These are phyloP conservation scores for Kryptolebias ocellatus DNA, from an alignment of 2,797 vertebrate species.

Conservation along the genomic window DNA sequence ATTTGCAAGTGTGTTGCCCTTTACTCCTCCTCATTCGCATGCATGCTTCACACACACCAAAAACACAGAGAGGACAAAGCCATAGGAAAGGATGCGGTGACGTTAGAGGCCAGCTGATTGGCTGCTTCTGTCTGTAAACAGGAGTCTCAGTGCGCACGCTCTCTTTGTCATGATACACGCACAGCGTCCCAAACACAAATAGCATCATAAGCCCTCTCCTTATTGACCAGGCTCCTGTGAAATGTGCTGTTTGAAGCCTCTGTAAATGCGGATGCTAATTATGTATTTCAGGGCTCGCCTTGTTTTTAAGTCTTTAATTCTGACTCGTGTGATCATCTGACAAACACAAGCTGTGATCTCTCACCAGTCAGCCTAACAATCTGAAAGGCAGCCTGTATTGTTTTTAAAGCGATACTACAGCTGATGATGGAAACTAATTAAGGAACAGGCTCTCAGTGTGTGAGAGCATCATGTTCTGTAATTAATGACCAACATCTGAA, in stretches of 20 bases:
- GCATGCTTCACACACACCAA: constrained; percentile 2
- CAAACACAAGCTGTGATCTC: constrained; percentile 33
- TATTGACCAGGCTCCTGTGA: constrained; percentile 50
- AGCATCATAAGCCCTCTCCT: constrained; percentile 31
- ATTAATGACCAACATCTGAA: constrained; percentile 50
- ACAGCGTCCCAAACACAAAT: constrained; percentile 14
- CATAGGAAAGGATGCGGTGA: constrained; percentile 14
- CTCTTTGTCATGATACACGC: constrained; percentile 30
- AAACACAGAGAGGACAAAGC: constrained; percentile 20
- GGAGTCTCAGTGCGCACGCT: constrained; percentile 11
- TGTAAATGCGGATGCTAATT: constrained; percentile 46
- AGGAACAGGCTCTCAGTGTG: background rate
- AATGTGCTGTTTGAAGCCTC: constrained; percentile 56
- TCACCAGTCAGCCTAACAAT: constrained; percentile 30
- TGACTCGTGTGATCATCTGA: constrained; percentile 26
- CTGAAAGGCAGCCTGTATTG: constrained; percentile 9
- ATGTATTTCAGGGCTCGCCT: constrained; percentile 23
- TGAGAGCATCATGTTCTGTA: constrained; percentile 24
- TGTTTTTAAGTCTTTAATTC: constrained; percentile 39
- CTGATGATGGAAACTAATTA: constrained; percentile 14
- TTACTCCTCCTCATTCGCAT: constrained; percentile 9
- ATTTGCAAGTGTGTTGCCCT: constrained; percentile 41
- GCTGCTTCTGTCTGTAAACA: constrained; percentile 26
- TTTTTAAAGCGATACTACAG: constrained; percentile 22
- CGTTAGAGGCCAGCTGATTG: constrained; percentile 46